These are phyloP conservation scores for Xylota sylvarum DNA, from an alignment of 2,888 invertebrate species.

Conservation along the genomic window DNA sequence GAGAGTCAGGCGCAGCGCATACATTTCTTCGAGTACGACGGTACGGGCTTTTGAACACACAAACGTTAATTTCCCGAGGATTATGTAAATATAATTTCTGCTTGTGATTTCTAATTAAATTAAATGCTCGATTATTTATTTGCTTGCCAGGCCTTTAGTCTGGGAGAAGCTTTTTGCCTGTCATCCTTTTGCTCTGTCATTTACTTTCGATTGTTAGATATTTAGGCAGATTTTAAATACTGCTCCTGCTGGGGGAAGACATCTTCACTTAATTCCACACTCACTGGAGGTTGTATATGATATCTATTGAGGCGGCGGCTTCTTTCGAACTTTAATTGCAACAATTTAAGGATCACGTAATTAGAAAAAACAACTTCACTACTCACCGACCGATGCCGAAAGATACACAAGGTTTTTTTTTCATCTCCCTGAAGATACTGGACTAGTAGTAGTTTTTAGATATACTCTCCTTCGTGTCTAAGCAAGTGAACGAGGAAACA, in stretches of 20 bases:
- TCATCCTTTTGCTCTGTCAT: slow-evolving; percentile 12
- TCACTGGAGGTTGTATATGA: background rate
- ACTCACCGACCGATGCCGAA: no score
- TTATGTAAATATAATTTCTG: slow-evolving; percentile 77
- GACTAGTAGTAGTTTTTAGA: slow-evolving; percentile 3
- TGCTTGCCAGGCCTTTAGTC: slow-evolving; percentile 39
- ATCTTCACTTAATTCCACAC: background rate
- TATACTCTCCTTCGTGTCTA: slow-evolving; percentile 22
- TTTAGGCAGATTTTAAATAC: slow-evolving; percentile 3
- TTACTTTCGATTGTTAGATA: slow-evolving; percentile 15
- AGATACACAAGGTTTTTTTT: no score
- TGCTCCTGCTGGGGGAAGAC: background rate
- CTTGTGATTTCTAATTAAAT: slow-evolving; percentile 78
- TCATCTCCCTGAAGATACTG: no score
- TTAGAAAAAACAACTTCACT: background rate
- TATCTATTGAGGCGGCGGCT: slow-evolving; percentile 3
- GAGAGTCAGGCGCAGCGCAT: background rate
- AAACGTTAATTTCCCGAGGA: slow-evolving; percentile 72
- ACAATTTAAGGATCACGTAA: slow-evolving; percentile 18
- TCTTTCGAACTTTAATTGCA: slow-evolving; percentile 29
- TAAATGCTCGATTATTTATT: slow-evolving; percentile 78
- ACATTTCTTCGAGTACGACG: slow-evolving; percentile 15
- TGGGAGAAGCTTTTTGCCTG: background rate
- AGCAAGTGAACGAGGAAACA: background rate
- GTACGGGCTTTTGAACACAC: slow-evolving; percentile 45